Evolutionary conservation across 2,888 invertebrate genomes (phyloP).

Genomic region (Ecliptopera silaceata): DNA sequence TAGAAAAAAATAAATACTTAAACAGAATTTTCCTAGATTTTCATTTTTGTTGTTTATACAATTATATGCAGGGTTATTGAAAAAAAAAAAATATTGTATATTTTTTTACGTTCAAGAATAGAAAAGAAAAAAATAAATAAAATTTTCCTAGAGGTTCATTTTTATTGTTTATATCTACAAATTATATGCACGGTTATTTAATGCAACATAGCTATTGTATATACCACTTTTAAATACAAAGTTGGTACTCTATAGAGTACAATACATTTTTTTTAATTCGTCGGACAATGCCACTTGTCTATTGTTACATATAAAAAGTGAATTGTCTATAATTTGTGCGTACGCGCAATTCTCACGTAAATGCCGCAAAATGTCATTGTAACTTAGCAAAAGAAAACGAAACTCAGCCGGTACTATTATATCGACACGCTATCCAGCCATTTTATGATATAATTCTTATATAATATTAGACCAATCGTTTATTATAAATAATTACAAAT

Average conservation of each 20-base stretch:
- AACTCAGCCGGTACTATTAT: slow-evolving; percentile 43
- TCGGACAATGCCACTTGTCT: slow-evolving; percentile 35
- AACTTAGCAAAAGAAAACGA: slow-evolving; percentile 48
- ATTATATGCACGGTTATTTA: too few relatives aligned
- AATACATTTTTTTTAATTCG: slow-evolving; percentile 26
- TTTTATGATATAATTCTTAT: slow-evolving; percentile 13
- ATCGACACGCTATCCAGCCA: slow-evolving; percentile 44
- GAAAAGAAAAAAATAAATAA: too few relatives aligned
- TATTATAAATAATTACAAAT: slow-evolving; percentile 1
- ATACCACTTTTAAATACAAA: not conserved
- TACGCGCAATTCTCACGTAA: slow-evolving; percentile 43
- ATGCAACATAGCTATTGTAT: too few relatives aligned
- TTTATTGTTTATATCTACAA: too few relatives aligned
- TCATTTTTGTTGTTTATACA: too few relatives aligned
- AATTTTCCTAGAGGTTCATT: too few relatives aligned
- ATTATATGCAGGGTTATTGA: too few relatives aligned
- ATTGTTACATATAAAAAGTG: slow-evolving; percentile 37
- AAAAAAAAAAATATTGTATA: too few relatives aligned
- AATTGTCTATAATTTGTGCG: slow-evolving; percentile 39
- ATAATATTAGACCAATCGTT: not conserved
- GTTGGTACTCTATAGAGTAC: slow-evolving; percentile 9
- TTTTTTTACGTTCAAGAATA: too few relatives aligned
- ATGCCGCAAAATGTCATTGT: slow-evolving; percentile 45
- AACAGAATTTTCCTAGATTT: too few relatives aligned
- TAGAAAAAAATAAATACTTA: too few relatives aligned